These are phyloP conservation scores for Sepioteuthis lessoniana DNA, from an alignment of 2,888 invertebrate species.

Conservation along the genomic window DNA sequence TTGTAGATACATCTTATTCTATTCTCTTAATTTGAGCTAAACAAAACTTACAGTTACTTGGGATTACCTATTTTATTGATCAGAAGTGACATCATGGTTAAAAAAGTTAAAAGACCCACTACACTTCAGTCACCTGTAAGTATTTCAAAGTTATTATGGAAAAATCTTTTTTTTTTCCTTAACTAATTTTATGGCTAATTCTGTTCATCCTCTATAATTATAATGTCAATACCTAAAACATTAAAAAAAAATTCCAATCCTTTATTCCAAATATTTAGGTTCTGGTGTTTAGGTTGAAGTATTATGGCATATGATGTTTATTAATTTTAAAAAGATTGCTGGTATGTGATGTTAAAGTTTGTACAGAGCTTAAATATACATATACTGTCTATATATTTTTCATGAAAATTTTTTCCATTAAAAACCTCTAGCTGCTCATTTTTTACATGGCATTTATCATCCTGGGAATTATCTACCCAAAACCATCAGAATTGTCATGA, in stretches of 20 bases:
- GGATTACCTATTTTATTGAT: slow-evolving; percentile 33
- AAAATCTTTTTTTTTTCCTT: not conserved
- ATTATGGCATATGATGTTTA: not conserved
- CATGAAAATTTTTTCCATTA: not conserved
- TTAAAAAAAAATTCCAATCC: not conserved
- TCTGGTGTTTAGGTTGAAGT: not conserved
- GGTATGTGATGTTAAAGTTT: not conserved
- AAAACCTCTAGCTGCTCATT: not conserved
- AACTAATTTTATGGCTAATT: not conserved
- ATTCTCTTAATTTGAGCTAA: not conserved
- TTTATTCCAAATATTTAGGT: not conserved
- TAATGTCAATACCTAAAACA: not conserved
- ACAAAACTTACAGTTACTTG: not conserved
- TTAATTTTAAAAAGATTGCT: not conserved
- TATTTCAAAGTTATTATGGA: not conserved
- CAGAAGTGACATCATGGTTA: not conserved
- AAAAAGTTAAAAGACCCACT: not conserved
- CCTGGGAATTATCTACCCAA: not conserved
- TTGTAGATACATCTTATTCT: not conserved
- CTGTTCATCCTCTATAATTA: not conserved
- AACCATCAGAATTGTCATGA: not conserved
- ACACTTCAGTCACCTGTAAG: not conserved
- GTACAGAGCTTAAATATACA: not conserved
- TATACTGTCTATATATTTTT: not conserved
- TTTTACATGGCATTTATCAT: not conserved